Base-by-base conservation (phyloP, 2,888 invertebrate species). In the Ommatoiulus sabulosus region DNA sequence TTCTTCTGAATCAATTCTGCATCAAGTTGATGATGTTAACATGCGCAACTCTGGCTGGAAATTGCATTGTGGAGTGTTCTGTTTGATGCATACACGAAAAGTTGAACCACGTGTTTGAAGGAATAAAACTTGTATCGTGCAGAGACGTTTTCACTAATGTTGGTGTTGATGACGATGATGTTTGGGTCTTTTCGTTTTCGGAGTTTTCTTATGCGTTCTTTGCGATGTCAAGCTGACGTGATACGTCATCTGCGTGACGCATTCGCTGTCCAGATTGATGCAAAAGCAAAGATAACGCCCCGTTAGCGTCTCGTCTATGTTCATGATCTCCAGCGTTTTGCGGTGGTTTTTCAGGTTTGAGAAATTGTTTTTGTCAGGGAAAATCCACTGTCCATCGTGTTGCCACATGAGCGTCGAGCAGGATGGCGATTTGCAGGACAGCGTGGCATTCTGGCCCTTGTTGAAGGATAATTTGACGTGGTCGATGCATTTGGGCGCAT, bases 391-490 rank as follows among this genome's bases (percentile, higher is more conserved):
- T 12, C 85, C 85, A 35, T 44, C 35, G 46, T 44, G 44, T 15
- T 44, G 46, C 85, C 85, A 85, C 44, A 44, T 85, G 20, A 43
- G n/a, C 7, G n/a, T 46, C 17, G 85, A 44, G 20, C 85, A 85
- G 17, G 44, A 44, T n/a, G 20, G n/a, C 46, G 44, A 44, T 15
- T 85, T 44, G 46, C 85, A 85, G 46, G 85, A 10, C 85, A 85
- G 44, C 15, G 46, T 44, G 17, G 85, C 85, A 85, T 44, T 85
- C 85, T 85, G 85, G 12, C 85, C 85, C 44, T 44, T 85, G 44
- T 24, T 44, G 44, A 85, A 43, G 5, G 44, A 44, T n/a, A 44
- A 7, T 20, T 85, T 85, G 85, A 85, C 17, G 35, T 85, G 46
- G 20, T 44, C 46, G 15, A 44, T n/a, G 46, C 85, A 85, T 20